Evolutionary conservation across 2,888 invertebrate species (phyloP).

Genomic region (Lymantria monacha): DNA sequence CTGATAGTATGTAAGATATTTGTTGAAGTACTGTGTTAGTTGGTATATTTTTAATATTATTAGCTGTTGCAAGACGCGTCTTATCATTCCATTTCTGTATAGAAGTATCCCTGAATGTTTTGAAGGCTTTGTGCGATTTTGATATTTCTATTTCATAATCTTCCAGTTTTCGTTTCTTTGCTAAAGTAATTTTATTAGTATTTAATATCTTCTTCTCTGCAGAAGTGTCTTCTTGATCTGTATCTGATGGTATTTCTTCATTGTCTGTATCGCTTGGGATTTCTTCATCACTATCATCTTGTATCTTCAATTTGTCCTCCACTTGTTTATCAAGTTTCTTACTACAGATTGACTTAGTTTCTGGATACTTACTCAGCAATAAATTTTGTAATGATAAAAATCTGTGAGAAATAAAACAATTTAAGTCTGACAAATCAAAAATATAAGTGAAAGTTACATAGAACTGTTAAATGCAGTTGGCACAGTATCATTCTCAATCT

Average conservation of each 20-base stretch:
- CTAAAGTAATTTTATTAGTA: constrained; percentile 30
- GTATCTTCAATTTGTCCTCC: constrained; percentile 32
- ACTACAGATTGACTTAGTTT: constrained; percentile 82
- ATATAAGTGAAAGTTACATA: too few relatives aligned
- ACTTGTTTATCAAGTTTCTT: constrained; percentile 42
- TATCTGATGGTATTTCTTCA: constrained; percentile 86
- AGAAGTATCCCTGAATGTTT: constrained; percentile 87
- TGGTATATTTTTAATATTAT: constrained; percentile 83
- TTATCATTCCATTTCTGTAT: constrained; percentile 98
- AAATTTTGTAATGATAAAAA: constrained; percentile 64
- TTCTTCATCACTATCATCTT: constrained; percentile 68
- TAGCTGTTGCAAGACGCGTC: constrained; percentile 87
- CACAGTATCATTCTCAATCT: too few relatives aligned
- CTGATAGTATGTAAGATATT: constrained; percentile 91
- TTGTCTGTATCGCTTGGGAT: constrained; percentile 80
- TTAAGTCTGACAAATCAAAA: too few relatives aligned
- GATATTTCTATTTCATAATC: constrained; percentile 83
- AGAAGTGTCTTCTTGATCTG: constrained; percentile 63
- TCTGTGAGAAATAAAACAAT: constrained; percentile 48
- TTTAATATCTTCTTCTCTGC: constrained; percentile 23
- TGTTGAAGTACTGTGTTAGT: constrained; percentile 87
- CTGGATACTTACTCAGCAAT: constrained; percentile 84
- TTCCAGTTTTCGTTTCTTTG: constrained; percentile 76
- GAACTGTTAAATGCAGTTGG: too few relatives aligned
- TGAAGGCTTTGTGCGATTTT: constrained; percentile 83